Base-by-base conservation (phyloP, 2,113 vertebrate species). In the Nothocercus nigrocapillus region DNA sequence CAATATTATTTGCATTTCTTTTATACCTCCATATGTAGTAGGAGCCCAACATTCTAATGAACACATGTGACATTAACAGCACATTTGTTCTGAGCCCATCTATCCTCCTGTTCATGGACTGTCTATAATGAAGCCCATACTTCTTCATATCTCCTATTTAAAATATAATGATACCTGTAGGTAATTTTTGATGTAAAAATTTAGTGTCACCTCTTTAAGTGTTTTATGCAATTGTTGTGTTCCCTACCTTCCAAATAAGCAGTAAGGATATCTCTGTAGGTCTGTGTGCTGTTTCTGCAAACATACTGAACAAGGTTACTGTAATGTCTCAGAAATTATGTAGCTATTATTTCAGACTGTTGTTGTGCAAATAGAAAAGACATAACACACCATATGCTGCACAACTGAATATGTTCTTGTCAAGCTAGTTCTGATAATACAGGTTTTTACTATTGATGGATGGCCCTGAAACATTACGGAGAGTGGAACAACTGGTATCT, bases 311-410 rank as follows among this genome's bases (percentile, higher is more conserved):
- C 11, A 38, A 24, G 40, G 27, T 67, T 67, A 67, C 27, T 40
- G 18, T 67, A 42, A 32, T 42, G 18, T 45, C 5, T 11, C n/a
- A 84, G 24, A 13, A 49, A 15, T 20, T 75, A 28, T 5, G 0
- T 45, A 62, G 17, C 36, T 36, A 36, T 34, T 17, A 27, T 70
- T 56, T 30, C 19, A 40, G 36, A 70, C 20, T 58, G 44, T 76
- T 81, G 6, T 63, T 81, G 13, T 63, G 21, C 40, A 84, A 58
- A 51, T 54, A 82, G 7, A 32, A 75, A 91, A 75, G 3, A 49
- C 2, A 3, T n/a, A 53, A 54, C 7, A 72, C 22, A 44, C 0
- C 1, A 44, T 28, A 11, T 59, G 21, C 14, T 82, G 14, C 4
- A 13, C n/a, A 22, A 70, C 27, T 25, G 24, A 75, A 72, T 8